Conservation (phyloP, 2,888 invertebrate species). For the Atethmia centrago region DNA sequence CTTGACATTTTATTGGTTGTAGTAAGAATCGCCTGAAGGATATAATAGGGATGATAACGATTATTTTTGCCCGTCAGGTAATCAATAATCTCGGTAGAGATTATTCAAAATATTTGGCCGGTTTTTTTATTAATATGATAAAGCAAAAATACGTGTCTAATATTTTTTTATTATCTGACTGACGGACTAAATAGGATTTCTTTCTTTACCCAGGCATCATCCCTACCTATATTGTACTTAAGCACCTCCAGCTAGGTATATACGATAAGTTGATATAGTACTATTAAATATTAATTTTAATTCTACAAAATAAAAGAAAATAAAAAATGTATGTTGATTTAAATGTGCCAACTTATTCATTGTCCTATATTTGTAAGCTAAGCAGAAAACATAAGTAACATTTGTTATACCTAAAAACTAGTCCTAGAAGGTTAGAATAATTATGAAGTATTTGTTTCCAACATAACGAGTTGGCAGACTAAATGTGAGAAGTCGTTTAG, state of each 20-base stretch:
- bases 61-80: too few relatives aligned
- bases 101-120: too few relatives aligned
- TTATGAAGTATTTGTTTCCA: conserved; percentile 60
- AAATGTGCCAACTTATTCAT: background rate
- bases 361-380: background rate
- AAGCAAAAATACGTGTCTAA: too few relatives aligned
- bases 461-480: conserved; percentile 60
- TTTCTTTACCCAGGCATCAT: too few relatives aligned
- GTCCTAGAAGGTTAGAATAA: conserved; percentile 18
- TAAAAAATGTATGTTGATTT: background rate
- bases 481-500: conserved; percentile 80
- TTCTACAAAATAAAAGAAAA: background rate
- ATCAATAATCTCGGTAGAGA: too few relatives aligned
- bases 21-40: conserved; percentile 31
- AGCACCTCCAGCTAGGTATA: background rate
- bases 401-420: conserved; percentile 30
- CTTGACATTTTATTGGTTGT: conserved; percentile 6
- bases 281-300: too few relatives aligned
- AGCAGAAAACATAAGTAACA: conserved; percentile 1
- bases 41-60: too few relatives aligned
- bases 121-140: too few relatives aligned
- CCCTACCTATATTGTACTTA: too few relatives aligned
- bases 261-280: background rate
- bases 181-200: too few relatives aligned
- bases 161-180: too few relatives aligned